A percentile compares a stretch with the other conserved stretches of the same genome.
These are phyloP conservation scores for Drosophila kuntzei DNA, from an alignment of 2,888 invertebrate genomes.

Conservation along the genomic window DNA sequence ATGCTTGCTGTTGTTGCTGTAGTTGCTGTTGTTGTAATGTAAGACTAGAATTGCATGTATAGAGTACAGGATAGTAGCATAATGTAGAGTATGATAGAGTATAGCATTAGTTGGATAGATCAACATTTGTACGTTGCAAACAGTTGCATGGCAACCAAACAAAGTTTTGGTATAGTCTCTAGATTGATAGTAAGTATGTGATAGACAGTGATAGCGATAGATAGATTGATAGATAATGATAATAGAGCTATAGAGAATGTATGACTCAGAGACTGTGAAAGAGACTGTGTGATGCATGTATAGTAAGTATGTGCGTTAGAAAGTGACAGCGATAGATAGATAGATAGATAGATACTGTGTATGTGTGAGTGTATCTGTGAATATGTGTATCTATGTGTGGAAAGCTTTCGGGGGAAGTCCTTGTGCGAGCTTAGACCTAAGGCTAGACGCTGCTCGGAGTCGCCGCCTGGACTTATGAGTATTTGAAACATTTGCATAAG, in stretches of 20 bases:
- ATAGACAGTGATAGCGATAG: constrained; percentile 37
- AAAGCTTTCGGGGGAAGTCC: constrained; percentile 16
- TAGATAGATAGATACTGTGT: constrained; percentile 32
- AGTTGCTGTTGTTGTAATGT: constrained; percentile 60
- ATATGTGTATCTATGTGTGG: constrained; percentile 16
- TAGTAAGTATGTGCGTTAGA: constrained; percentile 35
- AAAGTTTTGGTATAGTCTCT: constrained; percentile 73
- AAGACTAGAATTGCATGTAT: constrained; percentile 84
- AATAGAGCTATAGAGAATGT: constrained; percentile 32
- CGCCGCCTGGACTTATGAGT: constrained; percentile 69
- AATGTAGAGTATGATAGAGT: constrained; percentile 39
- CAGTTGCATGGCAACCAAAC: constrained; percentile 71
- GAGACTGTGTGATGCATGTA: constrained; percentile 21
- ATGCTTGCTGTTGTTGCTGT: constrained; percentile 40
- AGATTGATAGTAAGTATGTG: constrained; percentile 41
- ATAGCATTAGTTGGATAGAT: constrained; percentile 46
- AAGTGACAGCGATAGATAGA: constrained; percentile 33
- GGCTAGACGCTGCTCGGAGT: constrained; percentile 57
- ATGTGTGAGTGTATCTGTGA: constrained; percentile 20
- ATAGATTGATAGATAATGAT: constrained; percentile 21
- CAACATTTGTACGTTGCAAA: constrained; percentile 63
- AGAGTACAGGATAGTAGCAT: constrained; percentile 55
- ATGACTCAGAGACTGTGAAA: constrained; percentile 31
- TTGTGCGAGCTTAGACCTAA: constrained; percentile 68
- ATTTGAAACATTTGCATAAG: constrained; percentile 72